These are phyloP conservation scores for Semotilus atromaculatus DNA, from an alignment of 2,797 vertebrate genomes.

Conservation along the genomic window DNA sequence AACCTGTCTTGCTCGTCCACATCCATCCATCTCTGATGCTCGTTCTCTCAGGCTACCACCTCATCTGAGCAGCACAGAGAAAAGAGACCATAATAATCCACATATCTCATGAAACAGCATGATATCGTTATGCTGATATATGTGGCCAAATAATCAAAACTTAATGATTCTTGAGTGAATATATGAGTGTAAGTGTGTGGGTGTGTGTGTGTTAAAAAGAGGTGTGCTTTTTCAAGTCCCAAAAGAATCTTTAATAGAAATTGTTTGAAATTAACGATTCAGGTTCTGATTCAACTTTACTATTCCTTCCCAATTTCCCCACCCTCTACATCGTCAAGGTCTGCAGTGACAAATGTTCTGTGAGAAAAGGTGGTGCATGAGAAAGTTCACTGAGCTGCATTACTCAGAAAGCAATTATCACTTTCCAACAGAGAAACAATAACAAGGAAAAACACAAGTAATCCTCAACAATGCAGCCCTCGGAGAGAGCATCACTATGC, in stretches of 20 bases:
- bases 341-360: background rate
- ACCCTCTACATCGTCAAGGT: background rate
- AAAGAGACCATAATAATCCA: background rate
- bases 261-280: background rate
- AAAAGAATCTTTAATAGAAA: background rate
- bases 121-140: background rate
- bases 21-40: conserved; percentile 38
- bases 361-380: conserved; percentile 60
- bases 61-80: background rate
- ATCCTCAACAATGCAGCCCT: conserved; percentile 26
- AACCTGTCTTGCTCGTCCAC: conserved; percentile 10
- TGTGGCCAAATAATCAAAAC: background rate
- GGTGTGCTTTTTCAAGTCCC: background rate
- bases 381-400: conserved; percentile 61
- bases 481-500: conserved; percentile 6
- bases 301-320: background rate
- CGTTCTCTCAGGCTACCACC: background rate
- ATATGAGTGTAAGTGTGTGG: too few species aligned
- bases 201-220: too few species aligned
- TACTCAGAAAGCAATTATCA: conserved; percentile 71
- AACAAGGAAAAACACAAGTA: conserved; percentile 9
- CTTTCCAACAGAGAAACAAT: conserved; percentile 29
- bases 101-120: background rate
- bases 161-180: too few species aligned
- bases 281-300: background rate